A percentile compares a stretch with the other conserved stretches of the same genome.
Evolutionary conservation across 2,888 invertebrate species (phyloP).

Genomic region (Alloplasta piceator): DNA sequence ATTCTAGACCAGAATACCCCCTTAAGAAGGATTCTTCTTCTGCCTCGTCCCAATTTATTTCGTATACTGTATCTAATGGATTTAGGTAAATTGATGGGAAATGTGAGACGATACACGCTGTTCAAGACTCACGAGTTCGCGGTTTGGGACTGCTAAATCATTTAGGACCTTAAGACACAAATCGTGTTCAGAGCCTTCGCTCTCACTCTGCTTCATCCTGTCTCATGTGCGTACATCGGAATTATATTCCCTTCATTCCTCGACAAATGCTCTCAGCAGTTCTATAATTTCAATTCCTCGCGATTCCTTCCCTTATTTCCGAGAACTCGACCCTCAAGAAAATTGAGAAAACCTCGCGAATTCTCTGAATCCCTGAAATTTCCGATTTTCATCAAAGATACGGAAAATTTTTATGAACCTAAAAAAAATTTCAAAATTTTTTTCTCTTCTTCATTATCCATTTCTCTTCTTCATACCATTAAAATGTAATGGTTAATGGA

Average conservation of each 20-base stretch:
- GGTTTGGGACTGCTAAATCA: constrained; percentile 75
- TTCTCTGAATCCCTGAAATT: constrained; percentile 20
- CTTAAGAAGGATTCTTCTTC: too few relatives aligned
- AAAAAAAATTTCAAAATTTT: too few relatives aligned
- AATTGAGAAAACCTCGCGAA: not conserved
- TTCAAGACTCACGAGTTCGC: constrained; percentile 69
- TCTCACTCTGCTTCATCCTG: constrained; percentile 43
- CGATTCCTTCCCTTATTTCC: constrained; percentile 31
- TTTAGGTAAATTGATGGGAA: constrained; percentile 35
- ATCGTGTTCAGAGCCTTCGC: constrained; percentile 73
- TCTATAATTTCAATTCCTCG: constrained; percentile 32
- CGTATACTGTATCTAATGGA: too few relatives aligned
- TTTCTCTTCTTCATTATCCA: too few relatives aligned
- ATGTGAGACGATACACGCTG: constrained; percentile 54
- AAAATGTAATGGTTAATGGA: too few relatives aligned
- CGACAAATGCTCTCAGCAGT: constrained; percentile 26
- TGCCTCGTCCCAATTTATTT: too few relatives aligned
- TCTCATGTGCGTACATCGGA: constrained; percentile 69
- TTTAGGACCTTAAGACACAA: constrained; percentile 80
- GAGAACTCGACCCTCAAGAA: not conserved
- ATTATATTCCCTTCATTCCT: constrained; percentile 73
- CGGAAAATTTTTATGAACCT: too few relatives aligned
- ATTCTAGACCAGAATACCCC: too few relatives aligned
- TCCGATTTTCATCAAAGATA: too few relatives aligned
- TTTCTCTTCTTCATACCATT: too few relatives aligned